These are phyloP conservation scores for Phrynocephalus vlangalii DNA, from an alignment of 2,797 vertebrate genomes.

Conservation along the genomic window DNA sequence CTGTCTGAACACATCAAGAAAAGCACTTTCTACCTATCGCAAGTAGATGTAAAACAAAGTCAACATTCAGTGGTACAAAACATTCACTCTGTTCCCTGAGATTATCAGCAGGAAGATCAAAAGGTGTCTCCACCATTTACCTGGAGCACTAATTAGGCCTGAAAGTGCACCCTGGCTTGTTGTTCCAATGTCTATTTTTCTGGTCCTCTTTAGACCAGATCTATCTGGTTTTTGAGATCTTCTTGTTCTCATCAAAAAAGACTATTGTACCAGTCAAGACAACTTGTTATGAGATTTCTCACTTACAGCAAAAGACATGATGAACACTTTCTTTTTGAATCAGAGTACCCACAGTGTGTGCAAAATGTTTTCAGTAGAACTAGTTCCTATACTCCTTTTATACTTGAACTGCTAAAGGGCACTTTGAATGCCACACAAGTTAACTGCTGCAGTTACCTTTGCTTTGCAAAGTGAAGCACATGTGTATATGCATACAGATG, in stretches of 20 bases:
- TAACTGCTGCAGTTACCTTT: background rate
- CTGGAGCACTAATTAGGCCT: background rate
- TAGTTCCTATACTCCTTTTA: background rate
- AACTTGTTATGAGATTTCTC: no score
- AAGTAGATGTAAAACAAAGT: constrained; percentile 14
- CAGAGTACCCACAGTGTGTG: no score
- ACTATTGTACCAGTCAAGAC: no score
- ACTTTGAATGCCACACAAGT: background rate
- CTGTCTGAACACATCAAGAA: constrained; percentile 10
- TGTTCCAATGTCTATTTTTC: background rate
- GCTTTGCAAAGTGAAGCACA: no score
- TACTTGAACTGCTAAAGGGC: background rate
- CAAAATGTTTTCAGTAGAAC: no score
- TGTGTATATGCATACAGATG: no score
- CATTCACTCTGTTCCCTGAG: background rate
- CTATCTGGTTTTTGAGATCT: background rate
- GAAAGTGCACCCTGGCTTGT: background rate
- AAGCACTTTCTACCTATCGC: background rate
- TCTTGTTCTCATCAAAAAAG: no score
- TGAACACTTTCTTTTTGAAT: no score
- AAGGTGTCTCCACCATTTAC: background rate
- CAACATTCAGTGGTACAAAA: background rate
- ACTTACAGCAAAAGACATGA: no score
- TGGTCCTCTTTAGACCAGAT: background rate
- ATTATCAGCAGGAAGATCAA: background rate